phyloP scores from a whole-genome alignment of 2,113 vertebrate species.

The Chloebia gouldiae region DNA sequence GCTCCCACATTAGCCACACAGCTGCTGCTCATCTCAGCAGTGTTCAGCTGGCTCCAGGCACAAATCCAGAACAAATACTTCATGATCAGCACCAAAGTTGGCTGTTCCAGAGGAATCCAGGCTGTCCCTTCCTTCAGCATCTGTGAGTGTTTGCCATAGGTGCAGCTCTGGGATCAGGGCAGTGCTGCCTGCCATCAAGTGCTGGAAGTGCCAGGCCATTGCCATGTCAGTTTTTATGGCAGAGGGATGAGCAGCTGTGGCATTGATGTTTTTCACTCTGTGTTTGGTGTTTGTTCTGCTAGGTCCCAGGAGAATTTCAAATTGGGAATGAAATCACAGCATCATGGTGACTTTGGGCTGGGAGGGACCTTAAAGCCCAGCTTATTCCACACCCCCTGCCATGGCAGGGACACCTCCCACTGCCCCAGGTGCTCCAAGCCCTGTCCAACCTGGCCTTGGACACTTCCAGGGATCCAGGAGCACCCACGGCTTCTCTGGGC shows the following conservation, averaged over 20 bases:
- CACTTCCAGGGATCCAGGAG: neutral
- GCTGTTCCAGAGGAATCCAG: neutral
- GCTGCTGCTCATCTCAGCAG: neutral
- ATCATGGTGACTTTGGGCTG: neutral
- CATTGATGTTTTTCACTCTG: neutral
- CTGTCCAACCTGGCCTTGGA: accelerated
- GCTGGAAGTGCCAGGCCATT: neutral
- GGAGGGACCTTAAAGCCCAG: neutral
- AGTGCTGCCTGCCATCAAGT: accelerated
- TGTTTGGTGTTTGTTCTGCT: neutral
- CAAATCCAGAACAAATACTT: neutral
- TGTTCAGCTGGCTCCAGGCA: neutral
- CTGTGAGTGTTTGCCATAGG: neutral
- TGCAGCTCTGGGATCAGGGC: neutral
- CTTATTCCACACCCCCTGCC: neutral
- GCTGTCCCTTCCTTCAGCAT: neutral
- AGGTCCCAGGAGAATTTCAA: neutral
- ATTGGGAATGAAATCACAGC: neutral
- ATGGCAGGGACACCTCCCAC: neutral
- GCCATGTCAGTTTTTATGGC: neutral
- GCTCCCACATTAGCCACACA: neutral
- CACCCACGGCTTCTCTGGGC: neutral
- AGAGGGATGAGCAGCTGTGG: neutral
- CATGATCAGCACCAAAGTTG: neutral
- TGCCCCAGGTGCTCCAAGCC: neutral